Base-by-base conservation (phyloP, 2,113 vertebrate genomes). In the Hyaena hyaena region DNA sequence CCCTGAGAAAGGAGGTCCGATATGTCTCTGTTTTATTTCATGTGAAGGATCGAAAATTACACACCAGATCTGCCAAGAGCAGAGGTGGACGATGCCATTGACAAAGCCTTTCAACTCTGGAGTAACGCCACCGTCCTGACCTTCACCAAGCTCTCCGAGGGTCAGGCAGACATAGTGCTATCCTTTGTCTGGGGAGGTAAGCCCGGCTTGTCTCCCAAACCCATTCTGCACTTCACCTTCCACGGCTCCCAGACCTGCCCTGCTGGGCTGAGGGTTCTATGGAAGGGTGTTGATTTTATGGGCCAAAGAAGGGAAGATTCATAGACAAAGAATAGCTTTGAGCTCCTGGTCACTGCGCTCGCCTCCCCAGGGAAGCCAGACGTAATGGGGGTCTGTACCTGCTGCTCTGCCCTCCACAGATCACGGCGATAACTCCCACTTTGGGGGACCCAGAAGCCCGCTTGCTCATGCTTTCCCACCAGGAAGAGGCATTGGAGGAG, bases 381-480 rank as follows among this genome's bases (percentile, higher is more conserved):
- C 4, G 28, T 12, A 76, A 76, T 3, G 2, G 73, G 15, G 24
- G 10, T 69, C 48, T 39, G 23, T 9, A 39, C 80, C 31, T 33
- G 4, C 4, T 92, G 69, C 96, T 93, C 73, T 88, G 63, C 74
- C 77, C 94, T 65, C 98, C 96, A 43, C 97, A 99, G 99, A 28
- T 1, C 99, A 99, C 7, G 94, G 94, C 12, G 99, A 99, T 94
- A 97, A 24, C 45, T 92, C 84, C 90, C 98, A 99, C 83, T 99
- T 99, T 63, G 99, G 99, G 1, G 99, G 99, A 26, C 98, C 97
- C 19, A 83, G 94, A 0, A 95, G 69, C 0, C 1, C 0, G 0
- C 97, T 99, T 7, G 99, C 99, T 85, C 99, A 99, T 9, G 99
- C 99, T 0, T 99, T 99, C 26, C 53, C 89, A 10, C 99, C 99